Evolutionary conservation across 1,140 invertebrate species (phyloP).

Genomic region (Trichogramma pretiosum): DNA sequence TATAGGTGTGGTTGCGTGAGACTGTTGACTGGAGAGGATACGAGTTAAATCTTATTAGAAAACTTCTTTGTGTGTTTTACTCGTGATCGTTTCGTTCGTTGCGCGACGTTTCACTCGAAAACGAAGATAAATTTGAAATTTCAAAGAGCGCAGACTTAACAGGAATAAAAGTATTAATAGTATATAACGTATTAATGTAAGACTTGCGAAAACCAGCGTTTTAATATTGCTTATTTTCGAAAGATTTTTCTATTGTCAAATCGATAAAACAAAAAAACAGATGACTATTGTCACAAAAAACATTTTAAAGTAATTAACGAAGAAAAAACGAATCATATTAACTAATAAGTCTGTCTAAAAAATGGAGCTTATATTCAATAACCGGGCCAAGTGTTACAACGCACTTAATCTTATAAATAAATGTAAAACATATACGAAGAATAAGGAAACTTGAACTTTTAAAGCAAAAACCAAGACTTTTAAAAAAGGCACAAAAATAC

Average conservation of each 20-base stretch:
- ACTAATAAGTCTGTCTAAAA: conserved; percentile 15
- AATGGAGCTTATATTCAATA: conserved; percentile 15
- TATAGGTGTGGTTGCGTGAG: too few species aligned
- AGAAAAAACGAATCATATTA: conserved; percentile 5
- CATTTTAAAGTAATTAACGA: conserved; percentile 8
- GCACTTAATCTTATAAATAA: conserved; percentile 12
- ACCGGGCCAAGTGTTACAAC: conserved; percentile 8
- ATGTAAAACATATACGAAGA: conserved; percentile 5
- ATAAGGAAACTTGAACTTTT: background rate
- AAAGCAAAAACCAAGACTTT: conserved; percentile 12
- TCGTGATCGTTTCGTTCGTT: too few species aligned
- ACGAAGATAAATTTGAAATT: too few species aligned
- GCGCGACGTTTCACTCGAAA: too few species aligned
- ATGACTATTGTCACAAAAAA: conserved; percentile 14
- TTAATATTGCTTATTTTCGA: conserved; percentile 14
- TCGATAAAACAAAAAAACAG: conserved; percentile 1
- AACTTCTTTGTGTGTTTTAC: too few species aligned
- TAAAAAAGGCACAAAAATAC: conserved; percentile 20
- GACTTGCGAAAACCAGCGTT: conserved; percentile 13
- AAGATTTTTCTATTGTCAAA: conserved; percentile 3
- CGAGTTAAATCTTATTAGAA: too few species aligned
- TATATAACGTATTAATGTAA: conserved; percentile 11
- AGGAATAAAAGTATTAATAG: conserved; percentile 18
- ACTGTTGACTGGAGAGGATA: too few species aligned
- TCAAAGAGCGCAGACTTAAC: conserved; percentile 5